phyloP scores from a whole-genome alignment of 2,888 invertebrate genomes.

The Hirtodrosophila alboralis region DNA sequence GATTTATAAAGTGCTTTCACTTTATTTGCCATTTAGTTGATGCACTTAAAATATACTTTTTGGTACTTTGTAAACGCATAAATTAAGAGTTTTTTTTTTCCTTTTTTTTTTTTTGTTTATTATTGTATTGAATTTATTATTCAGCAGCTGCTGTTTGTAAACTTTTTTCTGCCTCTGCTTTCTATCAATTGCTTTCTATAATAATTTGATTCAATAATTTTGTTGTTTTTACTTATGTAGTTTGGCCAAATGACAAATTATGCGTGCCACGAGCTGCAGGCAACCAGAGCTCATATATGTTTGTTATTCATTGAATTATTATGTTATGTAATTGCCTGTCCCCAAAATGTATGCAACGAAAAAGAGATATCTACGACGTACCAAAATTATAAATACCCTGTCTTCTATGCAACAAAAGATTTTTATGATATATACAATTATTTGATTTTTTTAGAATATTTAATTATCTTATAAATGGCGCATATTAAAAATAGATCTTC shows the following conservation, averaged over 20 bases:
- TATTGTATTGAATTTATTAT: constrained; percentile 3
- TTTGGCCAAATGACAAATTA: constrained; percentile 34
- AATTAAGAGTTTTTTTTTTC: no score
- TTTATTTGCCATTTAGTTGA: no score
- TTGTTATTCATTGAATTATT: constrained; percentile 72
- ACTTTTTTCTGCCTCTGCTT: constrained; percentile 7
- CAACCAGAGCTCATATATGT: constrained; percentile 5
- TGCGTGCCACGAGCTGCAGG: constrained; percentile 10
- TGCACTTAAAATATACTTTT: no score
- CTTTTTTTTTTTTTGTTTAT: background rate
- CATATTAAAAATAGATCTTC: no score
- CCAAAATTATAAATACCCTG: no score
- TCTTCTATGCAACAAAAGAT: no score
- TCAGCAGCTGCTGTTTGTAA: constrained; percentile 33
- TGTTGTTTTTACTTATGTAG: constrained; percentile 25
- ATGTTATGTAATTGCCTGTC: constrained; percentile 61
- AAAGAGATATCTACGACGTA: constrained; percentile 6
- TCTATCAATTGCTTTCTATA: constrained; percentile 21
- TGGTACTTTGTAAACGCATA: no score
- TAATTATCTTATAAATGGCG: no score
- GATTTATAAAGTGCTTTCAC: no score
- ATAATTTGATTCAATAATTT: constrained; percentile 39
- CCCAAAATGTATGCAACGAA: constrained; percentile 43
- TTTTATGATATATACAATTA: no score
- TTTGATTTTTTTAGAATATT: no score